Base-by-base conservation (phyloP, 2,888 invertebrate species). In the Helleia helle region DNA sequence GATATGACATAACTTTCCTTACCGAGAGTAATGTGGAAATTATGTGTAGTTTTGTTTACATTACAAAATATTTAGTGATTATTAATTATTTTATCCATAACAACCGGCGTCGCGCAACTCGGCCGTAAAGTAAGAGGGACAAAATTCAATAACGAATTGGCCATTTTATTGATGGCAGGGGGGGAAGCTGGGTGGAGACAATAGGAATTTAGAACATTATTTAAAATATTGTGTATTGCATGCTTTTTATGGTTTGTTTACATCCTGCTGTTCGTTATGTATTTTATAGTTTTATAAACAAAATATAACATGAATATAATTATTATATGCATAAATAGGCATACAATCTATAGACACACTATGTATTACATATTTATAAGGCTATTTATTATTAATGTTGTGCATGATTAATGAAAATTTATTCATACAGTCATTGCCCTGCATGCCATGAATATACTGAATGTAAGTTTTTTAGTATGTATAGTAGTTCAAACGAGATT, bases 91-190 rank as follows among this genome's bases (percentile, higher is more conserved):
- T 62, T 65, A 70, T 67, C 58, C 64, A 65, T 71, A 73, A 68
- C 71, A 71, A 75, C 81, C 81, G 81, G 79, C 83, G 69, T 70
- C 76, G 76, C 79, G 79, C 77, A 80, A 72, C 81, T 68, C 74
- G 73, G 58, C 59, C 63, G 57, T 64, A 63, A 70, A 74, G 29
- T 74, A 71, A 80, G 79, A 63, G 64, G 65, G 66, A 79, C 73
- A 80, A 83, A 84, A 83, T 81, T 80, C 84, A 80, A 81, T 83
- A 84, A 73, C 74, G 83, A 83, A 79, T 83, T 85, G 81, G 85
- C 84, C 86, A 86, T 86, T 86, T 86, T 86, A 85, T 85, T 81
- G 84, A 85, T 81, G 81, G 75, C 74, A 63, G 77, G 81, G 77
- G 66, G 81, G 76, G 72, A 76, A 51, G 76, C 66, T 80, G 81